Evolutionary conservation across 2,113 vertebrate species (phyloP).

Genomic region (Dipodomys merriami): DNA sequence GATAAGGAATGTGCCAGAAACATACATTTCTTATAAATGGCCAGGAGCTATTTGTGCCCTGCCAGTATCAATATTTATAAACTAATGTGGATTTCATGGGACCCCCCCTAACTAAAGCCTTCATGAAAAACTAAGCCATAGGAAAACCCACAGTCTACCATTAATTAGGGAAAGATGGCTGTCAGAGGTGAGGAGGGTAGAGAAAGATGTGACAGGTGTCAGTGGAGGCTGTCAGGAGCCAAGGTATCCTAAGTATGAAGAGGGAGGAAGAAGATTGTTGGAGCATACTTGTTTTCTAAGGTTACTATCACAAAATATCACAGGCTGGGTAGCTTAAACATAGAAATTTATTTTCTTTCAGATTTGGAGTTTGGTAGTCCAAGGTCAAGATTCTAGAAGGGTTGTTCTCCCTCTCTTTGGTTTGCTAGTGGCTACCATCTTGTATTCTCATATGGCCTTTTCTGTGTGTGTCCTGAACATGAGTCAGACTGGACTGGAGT

Average conservation of each 20-base stretch:
- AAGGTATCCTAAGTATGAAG: not conserved
- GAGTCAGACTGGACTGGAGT: not conserved
- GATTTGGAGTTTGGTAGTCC: not conserved
- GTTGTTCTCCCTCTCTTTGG: not conserved
- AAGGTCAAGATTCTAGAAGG: not conserved
- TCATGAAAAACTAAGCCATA: not conserved
- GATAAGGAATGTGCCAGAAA: conserved; percentile 33
- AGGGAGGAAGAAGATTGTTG: not conserved
- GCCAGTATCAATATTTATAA: conserved; percentile 49
- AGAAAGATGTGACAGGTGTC: not conserved
- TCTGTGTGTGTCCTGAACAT: not conserved
- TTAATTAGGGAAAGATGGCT: not conserved
- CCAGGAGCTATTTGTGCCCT: conserved; percentile 41
- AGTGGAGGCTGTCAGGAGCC: not conserved
- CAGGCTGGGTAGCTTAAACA: not conserved
- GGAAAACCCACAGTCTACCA: not conserved
- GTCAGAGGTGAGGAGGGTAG: not conserved
- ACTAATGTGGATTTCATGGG: conserved; percentile 11
- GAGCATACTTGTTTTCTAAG: not conserved
- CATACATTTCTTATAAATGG: conserved; percentile 60
- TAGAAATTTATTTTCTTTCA: not conserved
- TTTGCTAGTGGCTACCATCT: not conserved
- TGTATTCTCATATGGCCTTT: not conserved
- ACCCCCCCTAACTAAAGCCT: not conserved
- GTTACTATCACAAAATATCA: not conserved